phyloP scores from a whole-genome alignment of 2,888 invertebrate species.

The Gerosis bhagava region DNA sequence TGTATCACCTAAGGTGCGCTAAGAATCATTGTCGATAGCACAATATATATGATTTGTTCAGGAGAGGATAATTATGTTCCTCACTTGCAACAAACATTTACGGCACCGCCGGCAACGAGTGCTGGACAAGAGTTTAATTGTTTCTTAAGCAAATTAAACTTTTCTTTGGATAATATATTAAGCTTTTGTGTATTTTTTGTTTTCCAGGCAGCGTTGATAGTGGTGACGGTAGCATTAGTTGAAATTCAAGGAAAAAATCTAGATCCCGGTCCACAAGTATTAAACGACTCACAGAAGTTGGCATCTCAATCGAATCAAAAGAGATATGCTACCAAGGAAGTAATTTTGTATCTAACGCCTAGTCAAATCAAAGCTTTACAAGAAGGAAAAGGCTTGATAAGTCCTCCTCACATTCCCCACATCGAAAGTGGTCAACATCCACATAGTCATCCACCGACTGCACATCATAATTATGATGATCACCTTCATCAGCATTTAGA shows the following conservation, averaged over 20 bases:
- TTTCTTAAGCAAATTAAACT: no score
- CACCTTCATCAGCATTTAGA: not conserved
- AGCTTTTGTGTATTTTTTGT: no score
- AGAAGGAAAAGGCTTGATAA: slow-evolving; percentile 36
- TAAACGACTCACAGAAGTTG: slow-evolving; percentile 35
- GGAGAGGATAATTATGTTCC: no score
- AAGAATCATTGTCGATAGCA: no score
- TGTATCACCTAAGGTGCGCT: no score
- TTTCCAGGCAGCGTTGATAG: slow-evolving; percentile 50
- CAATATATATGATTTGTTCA: no score
- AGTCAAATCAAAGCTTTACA: slow-evolving; percentile 57
- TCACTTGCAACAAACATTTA: no score
- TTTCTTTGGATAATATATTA: no score
- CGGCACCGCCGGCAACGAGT: no score
- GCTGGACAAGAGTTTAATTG: not conserved
- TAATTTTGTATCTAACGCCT: slow-evolving; percentile 61
- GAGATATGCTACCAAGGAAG: slow-evolving; percentile 51
- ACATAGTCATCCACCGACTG: no score
- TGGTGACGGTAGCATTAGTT: slow-evolving; percentile 40
- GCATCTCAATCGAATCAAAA: slow-evolving; percentile 31
- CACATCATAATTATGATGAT: slow-evolving; percentile 11
- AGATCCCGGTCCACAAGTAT: slow-evolving; percentile 50
- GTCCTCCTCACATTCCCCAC: slow-evolving; percentile 18
- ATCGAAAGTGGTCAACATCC: not conserved
- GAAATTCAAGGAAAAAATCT: slow-evolving; percentile 41